phyloP scores from a whole-genome alignment of 2,797 vertebrate species.

The Gobionotothen gibberifrons region DNA sequence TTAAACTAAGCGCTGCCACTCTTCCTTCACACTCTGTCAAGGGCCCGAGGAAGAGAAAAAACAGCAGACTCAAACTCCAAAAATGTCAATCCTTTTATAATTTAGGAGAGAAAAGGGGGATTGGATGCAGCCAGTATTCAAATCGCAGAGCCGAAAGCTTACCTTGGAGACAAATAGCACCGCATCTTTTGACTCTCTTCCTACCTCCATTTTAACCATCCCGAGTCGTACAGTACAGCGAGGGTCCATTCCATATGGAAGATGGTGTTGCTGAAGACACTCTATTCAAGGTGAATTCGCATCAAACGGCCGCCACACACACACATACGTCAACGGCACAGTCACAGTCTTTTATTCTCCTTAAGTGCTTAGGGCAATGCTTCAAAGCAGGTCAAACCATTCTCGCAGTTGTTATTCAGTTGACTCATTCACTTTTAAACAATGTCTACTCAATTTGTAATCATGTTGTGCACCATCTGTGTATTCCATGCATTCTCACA shows the following conservation, averaged over 20 bases:
- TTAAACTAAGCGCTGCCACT: conserved; percentile 43
- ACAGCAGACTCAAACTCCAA: conserved; percentile 45
- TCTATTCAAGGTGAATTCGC: conserved; percentile 70
- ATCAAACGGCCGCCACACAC: conserved; percentile 58
- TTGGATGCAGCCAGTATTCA: conserved; percentile 55
- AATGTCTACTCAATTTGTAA: conserved; percentile 57
- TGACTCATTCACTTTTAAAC: conserved; percentile 68
- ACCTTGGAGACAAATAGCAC: conserved; percentile 28
- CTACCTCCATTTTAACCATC: conserved; percentile 56
- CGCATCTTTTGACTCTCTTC: conserved; percentile 10
- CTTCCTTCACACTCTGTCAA: conserved; percentile 40
- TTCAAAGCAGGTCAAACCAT: conserved; percentile 75
- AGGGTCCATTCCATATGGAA: conserved; percentile 42
- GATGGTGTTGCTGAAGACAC: conserved; percentile 55
- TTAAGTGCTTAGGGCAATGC: conserved; percentile 69
- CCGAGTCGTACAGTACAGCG: conserved; percentile 19
- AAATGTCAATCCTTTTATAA: conserved; percentile 67
- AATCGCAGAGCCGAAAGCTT: conserved; percentile 35
- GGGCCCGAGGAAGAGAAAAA: conserved; percentile 42
- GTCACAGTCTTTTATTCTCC: conserved; percentile 48
- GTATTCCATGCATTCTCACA: background rate
- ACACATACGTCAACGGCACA: conserved; percentile 17
- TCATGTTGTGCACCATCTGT: background rate
- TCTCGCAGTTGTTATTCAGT: conserved; percentile 65
- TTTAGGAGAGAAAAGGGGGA: conserved; percentile 53